A percentile compares a stretch with the other conserved stretches of the same genome.
phyloP scores from a whole-genome alignment of 2,797 vertebrate genomes.

The Pipistrellus nathusii region DNA sequence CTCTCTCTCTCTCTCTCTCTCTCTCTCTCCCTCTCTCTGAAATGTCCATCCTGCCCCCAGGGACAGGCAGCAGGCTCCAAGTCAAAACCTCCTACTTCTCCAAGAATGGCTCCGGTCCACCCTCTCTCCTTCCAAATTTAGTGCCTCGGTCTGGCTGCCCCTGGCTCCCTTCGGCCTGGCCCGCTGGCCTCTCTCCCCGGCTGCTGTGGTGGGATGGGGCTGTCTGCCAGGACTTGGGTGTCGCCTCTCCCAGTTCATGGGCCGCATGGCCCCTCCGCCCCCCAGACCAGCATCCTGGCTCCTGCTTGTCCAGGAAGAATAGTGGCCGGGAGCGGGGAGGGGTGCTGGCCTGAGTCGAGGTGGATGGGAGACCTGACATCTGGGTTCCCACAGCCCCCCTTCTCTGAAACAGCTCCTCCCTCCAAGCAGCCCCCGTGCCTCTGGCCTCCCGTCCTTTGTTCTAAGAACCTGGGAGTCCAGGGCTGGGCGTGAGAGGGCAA shows the following conservation, averaged over 20 bases:
- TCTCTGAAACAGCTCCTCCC: neutral
- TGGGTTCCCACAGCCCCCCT: neutral
- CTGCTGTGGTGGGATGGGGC: neutral
- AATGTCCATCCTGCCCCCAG: neutral
- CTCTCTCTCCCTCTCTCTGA: neutral
- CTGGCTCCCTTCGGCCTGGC: neutral
- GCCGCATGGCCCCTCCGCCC: neutral
- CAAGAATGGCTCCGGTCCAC: neutral
- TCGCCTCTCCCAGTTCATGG: neutral
- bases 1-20: neutral
- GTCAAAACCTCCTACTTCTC: neutral
- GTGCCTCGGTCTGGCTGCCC: neutral
- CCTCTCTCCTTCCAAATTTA: neutral
- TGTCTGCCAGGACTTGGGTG: neutral
- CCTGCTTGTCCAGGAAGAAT: neutral
- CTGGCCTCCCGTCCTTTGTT: neutral
- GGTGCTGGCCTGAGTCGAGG: neutral
- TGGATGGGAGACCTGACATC: too few relatives aligned
- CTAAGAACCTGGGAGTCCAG: conserved; percentile 19
- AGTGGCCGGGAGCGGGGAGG: neutral
- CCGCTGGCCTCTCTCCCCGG: neutral
- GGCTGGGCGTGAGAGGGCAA: conserved; percentile 70
- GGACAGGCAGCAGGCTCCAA: neutral
- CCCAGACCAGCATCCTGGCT: neutral
- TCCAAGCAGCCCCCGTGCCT: neutral